phyloP scores from a whole-genome alignment of 2,797 vertebrate genomes.

The Pteronotus mesoamericanus region DNA sequence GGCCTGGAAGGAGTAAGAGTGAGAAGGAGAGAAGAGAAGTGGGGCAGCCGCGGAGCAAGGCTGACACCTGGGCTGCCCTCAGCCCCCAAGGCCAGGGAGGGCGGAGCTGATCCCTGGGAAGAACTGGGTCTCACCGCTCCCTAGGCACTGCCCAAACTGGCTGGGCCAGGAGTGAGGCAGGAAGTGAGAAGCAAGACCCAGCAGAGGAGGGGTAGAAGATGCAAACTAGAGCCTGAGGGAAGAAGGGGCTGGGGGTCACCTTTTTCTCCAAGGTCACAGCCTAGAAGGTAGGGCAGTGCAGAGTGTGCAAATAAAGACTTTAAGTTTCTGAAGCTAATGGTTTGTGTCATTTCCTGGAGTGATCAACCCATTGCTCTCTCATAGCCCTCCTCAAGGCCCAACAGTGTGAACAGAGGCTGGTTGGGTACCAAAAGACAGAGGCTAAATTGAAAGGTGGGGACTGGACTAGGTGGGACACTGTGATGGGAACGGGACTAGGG shows the following conservation, averaged over 20 bases:
- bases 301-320: slow-evolving; percentile 68
- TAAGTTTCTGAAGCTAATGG: slow-evolving; percentile 58
- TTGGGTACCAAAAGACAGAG: background rate
- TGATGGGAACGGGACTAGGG: slow-evolving; percentile 43
- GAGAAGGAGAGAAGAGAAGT: background rate
- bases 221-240: slow-evolving; percentile 36
- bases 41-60: background rate
- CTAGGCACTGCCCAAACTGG: slow-evolving; percentile 73
- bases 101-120: slow-evolving; percentile 64
- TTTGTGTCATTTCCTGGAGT: slow-evolving; percentile 55
- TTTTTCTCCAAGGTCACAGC: slow-evolving; percentile 40
- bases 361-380: background rate
- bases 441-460: background rate
- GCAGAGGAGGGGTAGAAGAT: slow-evolving; percentile 49
- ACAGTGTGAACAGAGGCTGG: background rate
- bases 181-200: slow-evolving; percentile 60
- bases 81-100: slow-evolving; percentile 38
- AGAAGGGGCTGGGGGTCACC: slow-evolving; percentile 11
- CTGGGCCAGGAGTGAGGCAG: slow-evolving; percentile 63
- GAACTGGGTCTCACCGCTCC: slow-evolving; percentile 62
- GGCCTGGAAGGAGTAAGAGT: background rate
- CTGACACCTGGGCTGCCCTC: slow-evolving; percentile 55
- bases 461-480: background rate
- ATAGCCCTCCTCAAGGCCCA: background rate
- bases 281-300: slow-evolving; percentile 29